A percentile compares a stretch with the other conserved stretches of the same genome.
These are phyloP conservation scores for Drosophila elegans DNA, from an alignment of 1,140 invertebrate genomes.

Conservation along the genomic window DNA sequence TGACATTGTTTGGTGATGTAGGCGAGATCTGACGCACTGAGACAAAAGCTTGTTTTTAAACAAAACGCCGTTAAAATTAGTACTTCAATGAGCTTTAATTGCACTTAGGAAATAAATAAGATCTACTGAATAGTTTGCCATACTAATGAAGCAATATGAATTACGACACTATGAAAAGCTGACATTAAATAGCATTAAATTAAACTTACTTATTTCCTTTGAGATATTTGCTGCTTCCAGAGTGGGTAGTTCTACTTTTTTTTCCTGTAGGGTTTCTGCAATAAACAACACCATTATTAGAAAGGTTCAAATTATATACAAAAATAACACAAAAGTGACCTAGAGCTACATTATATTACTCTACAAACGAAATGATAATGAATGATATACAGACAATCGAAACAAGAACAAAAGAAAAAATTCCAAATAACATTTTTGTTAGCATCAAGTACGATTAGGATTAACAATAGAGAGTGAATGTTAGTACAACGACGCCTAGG, in stretches of 20 bases:
- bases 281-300: slow-evolving; percentile 42
- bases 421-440: slow-evolving; percentile 69
- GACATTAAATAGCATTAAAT: not conserved
- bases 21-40: slow-evolving; percentile 39
- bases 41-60: slow-evolving; percentile 16
- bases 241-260: slow-evolving; percentile 53
- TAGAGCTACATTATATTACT: slow-evolving; percentile 64
- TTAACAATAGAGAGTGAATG: slow-evolving; percentile 35
- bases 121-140: slow-evolving; percentile 26
- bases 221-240: slow-evolving; percentile 45
- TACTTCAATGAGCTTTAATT: slow-evolving; percentile 75
- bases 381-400: slow-evolving; percentile 61
- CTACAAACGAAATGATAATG: slow-evolving; percentile 69
- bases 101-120: slow-evolving; percentile 66
- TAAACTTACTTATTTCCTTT: slow-evolving; percentile 56
- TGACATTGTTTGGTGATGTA: slow-evolving; percentile 63
- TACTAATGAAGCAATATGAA: slow-evolving; percentile 54
- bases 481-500: slow-evolving; percentile 68
- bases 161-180: slow-evolving; percentile 46
- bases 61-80: slow-evolving; percentile 21
- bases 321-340: slow-evolving; percentile 61
- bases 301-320: not conserved
- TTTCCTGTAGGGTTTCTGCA: slow-evolving; percentile 71
- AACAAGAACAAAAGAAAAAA: slow-evolving; percentile 58
- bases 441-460: slow-evolving; percentile 49